A percentile compares a stretch with the other conserved stretches of the same genome.
Conservation (phyloP, 1,140 invertebrate species). For the Hermatobates lingyangjiaoensis region DNA sequence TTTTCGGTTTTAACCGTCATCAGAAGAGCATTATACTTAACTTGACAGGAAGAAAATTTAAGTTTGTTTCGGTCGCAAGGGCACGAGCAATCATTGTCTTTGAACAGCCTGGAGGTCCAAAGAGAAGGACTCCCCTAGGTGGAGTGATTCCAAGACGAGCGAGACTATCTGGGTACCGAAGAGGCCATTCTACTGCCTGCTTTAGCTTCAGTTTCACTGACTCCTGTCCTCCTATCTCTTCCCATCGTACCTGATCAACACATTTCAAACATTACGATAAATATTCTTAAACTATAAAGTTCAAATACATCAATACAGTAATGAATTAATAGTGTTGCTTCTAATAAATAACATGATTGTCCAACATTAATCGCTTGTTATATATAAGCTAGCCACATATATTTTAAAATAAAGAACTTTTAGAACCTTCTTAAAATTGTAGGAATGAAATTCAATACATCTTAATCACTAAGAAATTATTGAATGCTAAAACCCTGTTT, state of each 20-base stretch:
- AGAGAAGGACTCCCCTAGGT: constrained; percentile 86
- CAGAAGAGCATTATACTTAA: no score
- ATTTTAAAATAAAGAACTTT: background rate
- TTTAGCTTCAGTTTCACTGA: constrained; percentile 69
- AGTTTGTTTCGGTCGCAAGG: constrained; percentile 80
- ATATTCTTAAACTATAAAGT: background rate
- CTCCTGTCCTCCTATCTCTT: constrained; percentile 81
- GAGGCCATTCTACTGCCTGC: constrained; percentile 83
- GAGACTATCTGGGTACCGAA: constrained; percentile 79
- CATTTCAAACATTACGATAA: background rate
- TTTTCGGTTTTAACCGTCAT: no score
- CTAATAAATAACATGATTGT: background rate
- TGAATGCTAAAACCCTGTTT: background rate
- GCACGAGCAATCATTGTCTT: constrained; percentile 94
- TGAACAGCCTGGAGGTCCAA: constrained; percentile 93
- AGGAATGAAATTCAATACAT: background rate
- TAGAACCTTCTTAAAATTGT: background rate
- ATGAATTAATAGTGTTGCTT: background rate
- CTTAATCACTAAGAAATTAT: background rate
- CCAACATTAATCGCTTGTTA: background rate
- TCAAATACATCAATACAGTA: background rate
- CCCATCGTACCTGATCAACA: constrained; percentile 43
- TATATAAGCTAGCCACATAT: background rate
- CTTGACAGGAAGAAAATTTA: constrained; percentile 82
- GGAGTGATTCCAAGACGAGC: constrained; percentile 73